A percentile compares a stretch with the other conserved stretches of the same genome.
Conservation (phyloP, 2,888 invertebrate genomes). For the Leucophenga montana region DNA sequence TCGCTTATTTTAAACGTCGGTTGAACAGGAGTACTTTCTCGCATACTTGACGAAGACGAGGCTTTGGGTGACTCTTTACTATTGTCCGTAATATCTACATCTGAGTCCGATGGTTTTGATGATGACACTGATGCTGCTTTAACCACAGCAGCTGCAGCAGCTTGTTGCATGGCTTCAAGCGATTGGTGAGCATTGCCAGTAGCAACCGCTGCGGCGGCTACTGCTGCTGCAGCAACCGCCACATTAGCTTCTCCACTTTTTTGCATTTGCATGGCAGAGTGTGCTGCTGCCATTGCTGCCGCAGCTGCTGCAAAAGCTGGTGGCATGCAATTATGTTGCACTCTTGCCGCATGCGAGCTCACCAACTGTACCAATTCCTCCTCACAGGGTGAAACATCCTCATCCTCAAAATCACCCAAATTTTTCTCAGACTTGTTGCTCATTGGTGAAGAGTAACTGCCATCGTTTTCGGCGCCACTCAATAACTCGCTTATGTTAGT, state of each 20-base stretch:
- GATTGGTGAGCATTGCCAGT: constrained; percentile 65
- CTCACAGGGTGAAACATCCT: constrained; percentile 90
- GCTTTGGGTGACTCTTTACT: constrained; percentile 49
- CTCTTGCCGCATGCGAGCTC: constrained; percentile 73
- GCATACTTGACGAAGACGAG: constrained; percentile 32
- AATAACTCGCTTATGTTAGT: constrained; percentile 71
- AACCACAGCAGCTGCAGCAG: constrained; percentile 53
- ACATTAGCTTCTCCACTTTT: constrained; percentile 61
- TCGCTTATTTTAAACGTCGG: constrained; percentile 74
- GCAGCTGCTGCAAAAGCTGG: constrained; percentile 69
- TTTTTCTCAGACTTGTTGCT: constrained; percentile 95
- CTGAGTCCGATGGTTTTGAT: constrained; percentile 57
- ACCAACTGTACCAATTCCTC: constrained; percentile 86
- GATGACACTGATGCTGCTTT: constrained; percentile 54
- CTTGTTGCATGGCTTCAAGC: constrained; percentile 54
- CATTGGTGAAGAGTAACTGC: constrained; percentile 94
- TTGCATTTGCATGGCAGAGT: constrained; percentile 67
- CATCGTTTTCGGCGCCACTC: constrained; percentile 82
- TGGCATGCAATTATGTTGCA: constrained; percentile 69
- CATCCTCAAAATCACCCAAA: constrained; percentile 95
- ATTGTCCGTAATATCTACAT: constrained; percentile 58
- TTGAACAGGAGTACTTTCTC: constrained; percentile 43
- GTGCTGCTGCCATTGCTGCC: constrained; percentile 67
- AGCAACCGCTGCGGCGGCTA: constrained; percentile 62
- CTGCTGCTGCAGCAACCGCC: constrained; percentile 63